These are phyloP conservation scores for Choloepus hoffmanni DNA, from an alignment of 2,113 vertebrate genomes.

Conservation along the genomic window DNA sequence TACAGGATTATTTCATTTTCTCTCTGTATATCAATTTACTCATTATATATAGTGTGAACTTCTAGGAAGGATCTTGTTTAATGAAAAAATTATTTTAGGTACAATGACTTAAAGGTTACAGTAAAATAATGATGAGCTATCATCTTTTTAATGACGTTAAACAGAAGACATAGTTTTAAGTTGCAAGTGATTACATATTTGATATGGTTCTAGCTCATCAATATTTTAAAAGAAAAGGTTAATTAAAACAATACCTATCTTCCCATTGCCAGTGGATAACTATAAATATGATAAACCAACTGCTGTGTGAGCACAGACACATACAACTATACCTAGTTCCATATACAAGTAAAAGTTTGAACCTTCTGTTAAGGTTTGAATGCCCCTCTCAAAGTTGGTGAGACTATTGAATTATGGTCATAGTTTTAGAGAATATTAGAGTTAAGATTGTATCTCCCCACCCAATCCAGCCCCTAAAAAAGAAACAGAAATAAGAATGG, in stretches of 20 bases:
- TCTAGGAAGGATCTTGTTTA: conserved; percentile 16
- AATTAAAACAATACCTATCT: neutral
- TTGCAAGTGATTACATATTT: neutral
- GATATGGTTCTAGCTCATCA: neutral
- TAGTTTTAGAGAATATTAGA: neutral
- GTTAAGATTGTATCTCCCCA: neutral
- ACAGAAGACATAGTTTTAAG: neutral
- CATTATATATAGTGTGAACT: neutral
- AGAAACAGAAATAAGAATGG: neutral
- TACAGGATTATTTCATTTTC: neutral
- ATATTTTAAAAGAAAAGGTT: conserved; percentile 4
- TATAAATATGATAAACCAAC: neutral
- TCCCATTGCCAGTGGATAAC: neutral
- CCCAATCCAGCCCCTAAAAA: neutral
- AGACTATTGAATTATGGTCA: neutral
- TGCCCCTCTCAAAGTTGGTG: neutral
- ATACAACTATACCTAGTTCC: neutral
- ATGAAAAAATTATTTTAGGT: conserved; percentile 9
- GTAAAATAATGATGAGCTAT: neutral
- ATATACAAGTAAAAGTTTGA: neutral
- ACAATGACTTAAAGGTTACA: neutral
- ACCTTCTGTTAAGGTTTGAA: neutral
- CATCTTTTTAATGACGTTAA: neutral
- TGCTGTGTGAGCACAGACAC: neutral
- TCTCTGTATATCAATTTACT: neutral